Percentiles rank a stretch among this genome's conserved stretches.
phyloP scores from a whole-genome alignment of 2,888 invertebrate genomes.

The Caenorhabditis panamensis region DNA sequence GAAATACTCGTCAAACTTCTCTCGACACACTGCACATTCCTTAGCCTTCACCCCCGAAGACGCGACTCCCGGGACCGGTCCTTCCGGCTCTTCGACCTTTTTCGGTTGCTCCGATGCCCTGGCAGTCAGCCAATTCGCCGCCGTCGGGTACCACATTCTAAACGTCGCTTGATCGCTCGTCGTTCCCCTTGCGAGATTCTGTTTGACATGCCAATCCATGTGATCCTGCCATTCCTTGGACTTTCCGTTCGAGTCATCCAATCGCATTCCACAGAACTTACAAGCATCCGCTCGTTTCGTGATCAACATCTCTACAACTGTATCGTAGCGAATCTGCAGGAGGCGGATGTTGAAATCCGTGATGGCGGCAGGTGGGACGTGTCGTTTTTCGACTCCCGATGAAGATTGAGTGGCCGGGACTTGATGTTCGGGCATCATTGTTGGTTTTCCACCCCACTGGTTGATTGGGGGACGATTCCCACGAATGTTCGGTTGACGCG shows the following conservation, averaged over 20 bases:
- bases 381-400: conserved; percentile 40
- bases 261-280: conserved; percentile 94
- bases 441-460: conserved; percentile 5
- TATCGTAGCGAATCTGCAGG: conserved; percentile 85
- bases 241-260: conserved; percentile 84
- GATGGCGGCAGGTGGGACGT: conserved; percentile 82
- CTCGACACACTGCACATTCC: conserved; percentile 92
- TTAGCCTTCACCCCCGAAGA: conserved; percentile 70
- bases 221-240: conserved; percentile 84
- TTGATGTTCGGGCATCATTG: neutral
- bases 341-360: conserved; percentile 44
- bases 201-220: conserved; percentile 98
- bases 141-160: conserved; percentile 48
- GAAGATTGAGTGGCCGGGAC: neutral
- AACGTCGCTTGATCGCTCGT: neutral
- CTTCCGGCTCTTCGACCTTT: conserved; percentile 16
- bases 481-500: conserved; percentile 32
- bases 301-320: conserved; percentile 87
- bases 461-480: neutral
- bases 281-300: conserved; percentile 90
- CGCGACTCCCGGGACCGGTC: conserved; percentile 32
- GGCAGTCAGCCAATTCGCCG: conserved; percentile 26
- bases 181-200: conserved; percentile 84
- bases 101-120: conserved; percentile 34
- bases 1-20: conserved; percentile 94